These are phyloP conservation scores for Metopolophium dirhodum DNA, from an alignment of 1,140 invertebrate genomes.

Conservation along the genomic window DNA sequence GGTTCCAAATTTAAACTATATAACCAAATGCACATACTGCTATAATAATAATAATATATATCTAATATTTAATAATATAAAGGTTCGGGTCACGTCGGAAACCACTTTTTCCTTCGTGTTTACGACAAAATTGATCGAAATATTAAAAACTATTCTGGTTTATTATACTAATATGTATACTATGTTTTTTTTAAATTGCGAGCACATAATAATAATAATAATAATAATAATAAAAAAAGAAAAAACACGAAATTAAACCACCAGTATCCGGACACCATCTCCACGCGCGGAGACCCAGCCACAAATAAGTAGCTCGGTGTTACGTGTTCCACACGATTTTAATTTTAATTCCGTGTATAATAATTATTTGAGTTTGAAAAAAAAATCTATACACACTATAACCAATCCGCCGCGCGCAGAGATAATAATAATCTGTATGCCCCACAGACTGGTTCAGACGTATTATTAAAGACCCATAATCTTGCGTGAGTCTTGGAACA, in stretches of 20 bases:
- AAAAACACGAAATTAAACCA: slow-evolving; percentile 30
- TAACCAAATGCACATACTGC: not conserved
- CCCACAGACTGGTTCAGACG: slow-evolving; percentile 51
- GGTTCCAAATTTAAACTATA: slow-evolving; percentile 39
- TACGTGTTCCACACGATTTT: slow-evolving; percentile 54
- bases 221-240: slow-evolving; percentile 20
- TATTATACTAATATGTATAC: slow-evolving; percentile 25
- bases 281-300: not conserved
- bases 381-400: slow-evolving; percentile 34
- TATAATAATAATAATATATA: not conserved
- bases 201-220: slow-evolving; percentile 34
- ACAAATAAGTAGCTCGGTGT: slow-evolving; percentile 53
- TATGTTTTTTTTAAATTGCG: slow-evolving; percentile 52
- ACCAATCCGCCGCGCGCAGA: slow-evolving; percentile 5
- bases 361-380: slow-evolving; percentile 31
- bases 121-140: slow-evolving; percentile 49
- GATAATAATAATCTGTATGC: slow-evolving; percentile 49
- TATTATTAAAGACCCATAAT: slow-evolving; percentile 56
- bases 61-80: slow-evolving; percentile 1
- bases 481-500: slow-evolving; percentile 38
- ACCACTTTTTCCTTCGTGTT: slow-evolving; percentile 41
- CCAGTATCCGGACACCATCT: slow-evolving; percentile 45
- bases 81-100: slow-evolving; percentile 26
- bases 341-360: slow-evolving; percentile 50
- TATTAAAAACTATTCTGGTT: slow-evolving; percentile 39